These are phyloP conservation scores for Meiosimyza platycephala DNA, from an alignment of 2,888 invertebrate species.

Conservation along the genomic window DNA sequence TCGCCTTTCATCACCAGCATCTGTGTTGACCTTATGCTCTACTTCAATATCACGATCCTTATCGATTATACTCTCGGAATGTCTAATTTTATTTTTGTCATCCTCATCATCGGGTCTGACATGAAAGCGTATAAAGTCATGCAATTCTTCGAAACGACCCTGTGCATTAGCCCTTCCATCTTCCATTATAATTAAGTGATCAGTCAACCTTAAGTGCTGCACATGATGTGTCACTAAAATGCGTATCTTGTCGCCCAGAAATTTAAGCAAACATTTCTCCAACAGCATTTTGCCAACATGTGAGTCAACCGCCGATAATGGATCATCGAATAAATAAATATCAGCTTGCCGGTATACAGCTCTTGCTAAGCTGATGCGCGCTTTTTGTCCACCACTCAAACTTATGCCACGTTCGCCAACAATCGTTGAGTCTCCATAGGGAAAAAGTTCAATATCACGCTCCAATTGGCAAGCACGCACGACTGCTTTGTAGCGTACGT, in stretches of 20 bases:
- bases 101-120: constrained; percentile 41
- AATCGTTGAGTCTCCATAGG: constrained; percentile 68
- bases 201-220: constrained; percentile 71
- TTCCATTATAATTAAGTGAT: constrained; percentile 70
- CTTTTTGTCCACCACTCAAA: constrained; percentile 80
- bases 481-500: constrained; percentile 67
- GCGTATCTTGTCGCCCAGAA: constrained; percentile 73
- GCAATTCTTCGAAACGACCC: constrained; percentile 56
- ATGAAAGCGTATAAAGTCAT: constrained; percentile 46
- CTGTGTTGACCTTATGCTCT: constrained; percentile 36
- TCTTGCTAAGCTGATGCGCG: constrained; percentile 79
- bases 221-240: constrained; percentile 79
- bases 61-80: constrained; percentile 31
- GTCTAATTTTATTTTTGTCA: constrained; percentile 30
- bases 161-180: constrained; percentile 61
- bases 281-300: constrained; percentile 81
- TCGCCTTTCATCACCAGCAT: constrained; percentile 54
- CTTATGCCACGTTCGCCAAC: constrained; percentile 78
- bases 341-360: constrained; percentile 79
- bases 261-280: constrained; percentile 75
- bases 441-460: constrained; percentile 74
- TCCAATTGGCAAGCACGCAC: constrained; percentile 72
- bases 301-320: constrained; percentile 80
- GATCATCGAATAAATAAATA: constrained; percentile 82
- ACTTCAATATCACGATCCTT: constrained; percentile 57